These are phyloP conservation scores for Phthorimaea operculella DNA, from an alignment of 1,140 invertebrate genomes.

Conservation along the genomic window DNA sequence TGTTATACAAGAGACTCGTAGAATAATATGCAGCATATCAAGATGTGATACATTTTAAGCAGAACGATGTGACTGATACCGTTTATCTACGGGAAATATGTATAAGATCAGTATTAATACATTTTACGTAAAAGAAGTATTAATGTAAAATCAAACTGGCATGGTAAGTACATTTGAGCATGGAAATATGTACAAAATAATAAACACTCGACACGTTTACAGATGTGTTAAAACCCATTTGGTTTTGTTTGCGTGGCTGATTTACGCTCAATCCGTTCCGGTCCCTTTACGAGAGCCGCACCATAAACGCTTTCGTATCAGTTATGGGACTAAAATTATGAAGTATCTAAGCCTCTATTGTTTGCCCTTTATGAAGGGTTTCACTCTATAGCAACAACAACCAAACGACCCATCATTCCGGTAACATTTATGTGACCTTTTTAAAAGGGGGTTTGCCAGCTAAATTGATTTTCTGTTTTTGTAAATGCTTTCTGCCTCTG, in stretches of 20 bases:
- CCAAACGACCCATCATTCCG: slow-evolving; percentile 48
- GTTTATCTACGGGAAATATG: no score
- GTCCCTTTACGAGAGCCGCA: slow-evolving; percentile 42
- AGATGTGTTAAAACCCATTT: no score
- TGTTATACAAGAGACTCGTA: no score
- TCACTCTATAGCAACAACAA: slow-evolving; percentile 43
- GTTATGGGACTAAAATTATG: slow-evolving; percentile 49
- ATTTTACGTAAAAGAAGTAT: no score
- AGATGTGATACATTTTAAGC: no score
- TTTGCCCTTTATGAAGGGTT: slow-evolving; percentile 52
- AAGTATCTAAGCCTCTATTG: slow-evolving; percentile 42
- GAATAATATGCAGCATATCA: no score
- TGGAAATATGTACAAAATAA: no score
- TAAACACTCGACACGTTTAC: no score
- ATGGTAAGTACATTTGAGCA: no score
- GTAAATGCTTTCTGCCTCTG: not conserved
- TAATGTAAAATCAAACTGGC: no score
- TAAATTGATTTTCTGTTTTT: slow-evolving; percentile 28
- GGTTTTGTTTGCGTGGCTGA: slow-evolving; percentile 14
- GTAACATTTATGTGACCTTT: slow-evolving; percentile 55
- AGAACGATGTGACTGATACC: no score
- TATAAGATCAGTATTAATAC: no score
- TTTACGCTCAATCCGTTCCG: slow-evolving; percentile 33
- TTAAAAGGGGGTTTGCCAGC: slow-evolving; percentile 34
- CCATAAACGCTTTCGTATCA: slow-evolving; percentile 54